A percentile compares a stretch with the other conserved stretches of the same genome.
Evolutionary conservation across 2,113 vertebrate genomes (phyloP).

Genomic region (Hippocampus mohnikei): DNA sequence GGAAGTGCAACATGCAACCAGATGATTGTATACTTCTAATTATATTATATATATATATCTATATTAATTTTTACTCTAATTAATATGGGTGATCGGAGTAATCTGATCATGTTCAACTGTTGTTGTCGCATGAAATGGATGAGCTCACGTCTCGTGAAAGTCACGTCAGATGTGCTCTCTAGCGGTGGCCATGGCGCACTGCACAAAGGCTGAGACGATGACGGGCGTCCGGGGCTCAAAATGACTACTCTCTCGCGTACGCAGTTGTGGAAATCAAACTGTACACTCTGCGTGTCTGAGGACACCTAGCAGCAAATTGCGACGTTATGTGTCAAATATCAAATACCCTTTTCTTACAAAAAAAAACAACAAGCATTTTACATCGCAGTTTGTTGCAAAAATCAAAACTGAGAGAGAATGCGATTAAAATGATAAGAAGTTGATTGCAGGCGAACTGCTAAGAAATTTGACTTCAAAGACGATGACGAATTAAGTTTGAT

Average conservation of each 20-base stretch:
- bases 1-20: too few relatives aligned
- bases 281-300: neutral
- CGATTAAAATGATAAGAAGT: conserved; percentile 11
- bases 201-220: neutral
- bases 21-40: too few relatives aligned
- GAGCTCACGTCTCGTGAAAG: too few relatives aligned
- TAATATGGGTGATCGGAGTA: neutral
- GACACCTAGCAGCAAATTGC: neutral
- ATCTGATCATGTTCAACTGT: neutral
- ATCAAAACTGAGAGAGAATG: neutral
- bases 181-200: neutral
- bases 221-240: neutral
- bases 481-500: neutral
- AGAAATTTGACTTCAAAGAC: neutral
- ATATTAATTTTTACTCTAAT: too few relatives aligned
- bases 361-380: neutral
- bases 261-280: neutral
- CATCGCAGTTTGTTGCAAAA: neutral
- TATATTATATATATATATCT: too few relatives aligned
- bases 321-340: neutral
- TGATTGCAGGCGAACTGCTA: neutral
- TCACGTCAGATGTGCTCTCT: neutral
- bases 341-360: neutral
- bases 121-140: too few relatives aligned
- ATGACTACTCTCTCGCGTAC: neutral